Evolutionary conservation across 2,113 vertebrate genomes (phyloP).

Genomic region (Naja naja): DNA sequence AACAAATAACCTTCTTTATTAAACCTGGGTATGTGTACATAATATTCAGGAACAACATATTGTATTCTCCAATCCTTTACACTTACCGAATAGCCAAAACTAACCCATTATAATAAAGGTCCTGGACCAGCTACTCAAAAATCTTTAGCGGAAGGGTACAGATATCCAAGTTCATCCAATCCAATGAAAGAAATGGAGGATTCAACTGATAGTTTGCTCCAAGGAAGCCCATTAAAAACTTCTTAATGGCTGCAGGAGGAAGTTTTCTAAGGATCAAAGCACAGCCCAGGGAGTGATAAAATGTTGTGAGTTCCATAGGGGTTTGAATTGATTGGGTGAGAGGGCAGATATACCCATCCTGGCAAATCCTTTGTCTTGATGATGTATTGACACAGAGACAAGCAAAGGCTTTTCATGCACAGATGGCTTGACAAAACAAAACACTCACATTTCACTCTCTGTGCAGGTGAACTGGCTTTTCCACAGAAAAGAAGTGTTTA

Average conservation of each 20-base stretch:
- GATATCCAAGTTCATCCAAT: background rate
- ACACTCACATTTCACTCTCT: slow-evolving; percentile 51
- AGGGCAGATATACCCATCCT: background rate
- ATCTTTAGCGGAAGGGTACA: background rate
- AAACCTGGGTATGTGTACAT: background rate
- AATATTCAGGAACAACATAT: background rate
- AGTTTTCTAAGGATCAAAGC: background rate
- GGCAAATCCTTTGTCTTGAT: background rate
- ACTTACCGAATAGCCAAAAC: background rate
- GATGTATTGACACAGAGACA: slow-evolving; percentile 1
- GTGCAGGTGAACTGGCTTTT: slow-evolving; percentile 31
- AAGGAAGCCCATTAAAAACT: background rate
- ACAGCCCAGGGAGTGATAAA: background rate
- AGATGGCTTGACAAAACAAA: slow-evolving; percentile 25
- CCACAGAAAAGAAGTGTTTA: slow-evolving; percentile 34
- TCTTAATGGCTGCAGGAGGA: background rate
- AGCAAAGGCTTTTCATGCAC: background rate
- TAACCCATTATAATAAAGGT: background rate
- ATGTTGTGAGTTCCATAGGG: background rate
- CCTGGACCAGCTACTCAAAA: background rate
- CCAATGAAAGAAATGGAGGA: background rate
- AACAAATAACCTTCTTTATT: background rate
- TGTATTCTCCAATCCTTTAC: background rate
- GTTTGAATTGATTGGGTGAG: background rate
- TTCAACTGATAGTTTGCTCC: background rate